phyloP scores from a whole-genome alignment of 92 coral and sea anemone genomes.

The Diadumene lineata region DNA sequence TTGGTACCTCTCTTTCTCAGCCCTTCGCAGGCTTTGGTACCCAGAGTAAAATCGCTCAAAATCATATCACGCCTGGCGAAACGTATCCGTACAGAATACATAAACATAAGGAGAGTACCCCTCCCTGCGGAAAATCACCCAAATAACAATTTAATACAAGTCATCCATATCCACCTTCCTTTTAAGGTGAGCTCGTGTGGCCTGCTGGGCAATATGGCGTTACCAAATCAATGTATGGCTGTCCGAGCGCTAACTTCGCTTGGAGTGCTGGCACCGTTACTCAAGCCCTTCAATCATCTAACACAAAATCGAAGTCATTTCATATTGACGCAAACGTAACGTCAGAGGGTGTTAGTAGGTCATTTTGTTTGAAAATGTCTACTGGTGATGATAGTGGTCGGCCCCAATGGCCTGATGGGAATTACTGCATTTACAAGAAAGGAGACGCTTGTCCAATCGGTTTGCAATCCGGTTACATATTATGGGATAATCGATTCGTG shows the following conservation, averaged over 20 bases:
- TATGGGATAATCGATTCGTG: slow-evolving; percentile 7
- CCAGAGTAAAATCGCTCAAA: no score
- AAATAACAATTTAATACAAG: no score
- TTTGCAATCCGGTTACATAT: background rate
- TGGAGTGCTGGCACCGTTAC: slow-evolving; percentile 3
- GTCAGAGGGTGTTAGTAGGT: slow-evolving; percentile 1
- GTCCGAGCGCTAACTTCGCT: slow-evolving; percentile 12
- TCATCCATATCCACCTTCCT: background rate
- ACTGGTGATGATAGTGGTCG: background rate
- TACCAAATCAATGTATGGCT: background rate
- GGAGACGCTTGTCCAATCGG: slow-evolving; percentile 8
- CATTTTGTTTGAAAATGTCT: slow-evolving; percentile 18
- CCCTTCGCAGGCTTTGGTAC: no score
- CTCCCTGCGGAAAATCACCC: no score
- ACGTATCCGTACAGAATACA: no score
- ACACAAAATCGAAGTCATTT: background rate
- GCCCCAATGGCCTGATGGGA: slow-evolving; percentile 19
- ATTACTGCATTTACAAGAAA: slow-evolving; percentile 20
- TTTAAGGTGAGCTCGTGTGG: slow-evolving; percentile 3
- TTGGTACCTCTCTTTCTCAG: no score
- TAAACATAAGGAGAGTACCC: no score
- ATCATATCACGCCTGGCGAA: no score
- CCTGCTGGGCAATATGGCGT: slow-evolving; percentile 24
- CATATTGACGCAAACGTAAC: slow-evolving; percentile 16
- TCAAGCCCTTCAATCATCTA: background rate